phyloP scores from a whole-genome alignment of 2,888 invertebrate genomes.

The Strigamia maritima region DNA sequence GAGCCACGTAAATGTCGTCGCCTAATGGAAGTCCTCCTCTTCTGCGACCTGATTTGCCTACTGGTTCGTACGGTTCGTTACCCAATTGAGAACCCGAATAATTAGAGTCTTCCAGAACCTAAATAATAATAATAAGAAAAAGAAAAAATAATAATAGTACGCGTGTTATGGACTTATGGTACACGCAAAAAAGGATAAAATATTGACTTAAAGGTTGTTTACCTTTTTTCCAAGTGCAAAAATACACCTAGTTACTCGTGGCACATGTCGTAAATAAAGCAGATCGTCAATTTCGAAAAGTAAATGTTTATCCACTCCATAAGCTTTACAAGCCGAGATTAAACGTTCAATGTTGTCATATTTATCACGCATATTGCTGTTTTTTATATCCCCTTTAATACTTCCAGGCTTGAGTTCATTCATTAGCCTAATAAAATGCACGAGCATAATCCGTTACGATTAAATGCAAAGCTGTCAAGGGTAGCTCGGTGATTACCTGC shows the following conservation, averaged over 20 bases:
- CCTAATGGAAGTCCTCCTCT: constrained; percentile 46
- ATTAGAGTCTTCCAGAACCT: constrained; percentile 44
- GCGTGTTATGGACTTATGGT: not conserved
- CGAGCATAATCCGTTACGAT: not conserved
- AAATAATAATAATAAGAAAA: not conserved
- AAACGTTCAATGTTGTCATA: constrained; percentile 42
- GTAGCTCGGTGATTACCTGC: constrained; percentile 43
- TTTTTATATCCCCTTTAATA: constrained; percentile 44
- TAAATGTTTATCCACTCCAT: constrained; percentile 44
- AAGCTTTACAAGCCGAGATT: constrained; percentile 41
- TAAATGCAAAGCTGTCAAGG: not conserved
- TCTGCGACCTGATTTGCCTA: constrained; percentile 45
- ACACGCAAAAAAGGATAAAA: not conserved
- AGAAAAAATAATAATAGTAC: not conserved
- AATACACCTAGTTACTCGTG: constrained; percentile 46
- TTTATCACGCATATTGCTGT: constrained; percentile 43
- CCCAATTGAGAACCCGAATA: constrained; percentile 46
- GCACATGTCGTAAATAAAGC: constrained; percentile 45
- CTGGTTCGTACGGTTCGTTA: constrained; percentile 46
- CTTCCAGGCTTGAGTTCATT: constrained; percentile 45
- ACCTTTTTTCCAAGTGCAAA: constrained; percentile 46
- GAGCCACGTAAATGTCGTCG: constrained; percentile 47
- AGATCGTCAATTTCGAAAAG: constrained; percentile 46
- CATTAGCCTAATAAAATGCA: constrained; percentile 44
- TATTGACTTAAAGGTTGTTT: constrained; percentile 25